These are phyloP conservation scores for Phytoseiulus persimilis DNA, from an alignment of 2,888 invertebrate species.

Conservation along the genomic window DNA sequence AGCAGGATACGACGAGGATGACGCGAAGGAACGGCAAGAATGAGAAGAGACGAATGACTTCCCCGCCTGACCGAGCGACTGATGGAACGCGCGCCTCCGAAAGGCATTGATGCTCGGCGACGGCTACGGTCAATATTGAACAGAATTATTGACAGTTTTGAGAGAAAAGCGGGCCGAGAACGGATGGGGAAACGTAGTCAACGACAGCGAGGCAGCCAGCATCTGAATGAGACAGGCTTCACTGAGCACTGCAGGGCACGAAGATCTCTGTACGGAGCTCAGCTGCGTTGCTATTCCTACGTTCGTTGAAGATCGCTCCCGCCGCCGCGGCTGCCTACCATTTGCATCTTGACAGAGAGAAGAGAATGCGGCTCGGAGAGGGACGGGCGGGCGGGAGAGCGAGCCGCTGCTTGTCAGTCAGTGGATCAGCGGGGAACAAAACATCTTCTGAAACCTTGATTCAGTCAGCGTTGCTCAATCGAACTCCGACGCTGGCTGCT, in stretches of 20 bases:
- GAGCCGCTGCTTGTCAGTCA: neutral
- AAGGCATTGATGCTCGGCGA: neutral
- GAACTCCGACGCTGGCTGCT: neutral
- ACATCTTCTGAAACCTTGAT: neutral
- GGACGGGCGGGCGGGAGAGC: too few species aligned
- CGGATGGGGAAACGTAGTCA: neutral
- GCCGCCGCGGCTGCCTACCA: neutral
- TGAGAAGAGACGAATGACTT: neutral
- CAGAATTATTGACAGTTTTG: neutral
- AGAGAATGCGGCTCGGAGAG: neutral
- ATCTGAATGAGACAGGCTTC: conserved; percentile 5
- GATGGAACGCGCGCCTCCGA: neutral
- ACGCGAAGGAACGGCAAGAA: neutral
- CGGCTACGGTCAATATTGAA: neutral
- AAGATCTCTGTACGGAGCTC: neutral
- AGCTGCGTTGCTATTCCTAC: neutral
- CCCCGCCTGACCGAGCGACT: neutral
- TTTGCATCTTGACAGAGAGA: neutral
- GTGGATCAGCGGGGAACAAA: neutral
- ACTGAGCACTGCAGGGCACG: neutral
- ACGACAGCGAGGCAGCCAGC: neutral
- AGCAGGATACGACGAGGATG: neutral
- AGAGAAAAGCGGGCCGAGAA: neutral
- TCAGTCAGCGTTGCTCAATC: neutral
- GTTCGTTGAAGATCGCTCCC: neutral